Evolutionary conservation across 2,888 invertebrate species (phyloP).

Genomic region (Xylocampa areola): DNA sequence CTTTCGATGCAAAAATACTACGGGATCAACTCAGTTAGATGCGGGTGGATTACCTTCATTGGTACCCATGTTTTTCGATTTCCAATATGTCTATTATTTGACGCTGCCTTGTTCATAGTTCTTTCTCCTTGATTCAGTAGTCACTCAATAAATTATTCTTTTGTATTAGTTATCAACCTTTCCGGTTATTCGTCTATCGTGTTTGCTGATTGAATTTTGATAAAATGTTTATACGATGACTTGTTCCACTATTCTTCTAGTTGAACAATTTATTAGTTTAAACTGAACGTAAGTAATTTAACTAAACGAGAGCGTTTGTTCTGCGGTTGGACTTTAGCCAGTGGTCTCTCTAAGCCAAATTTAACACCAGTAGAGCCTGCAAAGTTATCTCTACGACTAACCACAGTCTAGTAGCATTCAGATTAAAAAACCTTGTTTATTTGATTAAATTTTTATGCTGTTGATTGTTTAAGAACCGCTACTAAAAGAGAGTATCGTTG

Average conservation of each 20-base stretch:
- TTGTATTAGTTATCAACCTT: conserved; percentile 48
- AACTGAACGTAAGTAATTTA: conserved; percentile 10
- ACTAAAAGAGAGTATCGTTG: conserved; percentile 14
- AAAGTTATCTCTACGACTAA: conserved; percentile 34
- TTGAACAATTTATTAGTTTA: conserved; percentile 7
- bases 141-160: conserved; percentile 48
- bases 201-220: conserved; percentile 50
- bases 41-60: no score
- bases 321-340: conserved; percentile 69
- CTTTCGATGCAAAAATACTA: no score
- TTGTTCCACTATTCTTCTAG: conserved; percentile 8
- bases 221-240: conserved; percentile 50
- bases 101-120: no score
- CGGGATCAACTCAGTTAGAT: no score
- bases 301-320: conserved; percentile 57
- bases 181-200: conserved; percentile 56
- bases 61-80: no score
- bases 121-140: conserved; percentile 18
- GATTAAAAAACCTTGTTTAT: neutral
- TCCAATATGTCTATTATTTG: no score
- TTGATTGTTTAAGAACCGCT: conserved; percentile 6
- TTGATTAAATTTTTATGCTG: conserved; percentile 3
- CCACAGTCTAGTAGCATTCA: conserved; percentile 8
- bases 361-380: conserved; percentile 62
- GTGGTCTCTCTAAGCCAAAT: conserved; percentile 66